Base-by-base conservation (phyloP, 2,113 vertebrate species). In the Oriolus oriolus region DNA sequence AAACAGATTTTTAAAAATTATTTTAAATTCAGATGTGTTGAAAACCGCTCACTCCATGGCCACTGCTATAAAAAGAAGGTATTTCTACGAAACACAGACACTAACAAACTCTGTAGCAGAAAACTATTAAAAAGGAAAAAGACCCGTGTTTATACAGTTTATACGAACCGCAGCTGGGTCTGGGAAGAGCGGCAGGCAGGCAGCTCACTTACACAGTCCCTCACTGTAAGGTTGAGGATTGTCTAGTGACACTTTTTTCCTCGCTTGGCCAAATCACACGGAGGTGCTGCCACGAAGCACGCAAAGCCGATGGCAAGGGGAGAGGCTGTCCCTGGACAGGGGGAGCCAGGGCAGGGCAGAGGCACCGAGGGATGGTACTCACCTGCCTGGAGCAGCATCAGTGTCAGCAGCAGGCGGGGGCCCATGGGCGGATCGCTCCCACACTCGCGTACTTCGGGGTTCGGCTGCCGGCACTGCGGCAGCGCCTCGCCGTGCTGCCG, bases 331-430 rank as follows among this genome's bases (percentile, higher is more conserved):
- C 28, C 3, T 4, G n/a, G 41, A 0, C 6, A 9, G 23, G 12
- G 54, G 15, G 8, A 44, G 42, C 50, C 30, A 11, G 0, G 47
- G 35, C 23, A 26, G 65, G 27, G 39, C 50, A 69, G 44, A 44
- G 45, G 61, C 28, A 15, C 18, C 4, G 13, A 60, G 75, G 17
- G 39, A 12, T 8, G 30, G 33, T 45, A 96, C 97, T 97, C 91
- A 97, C 97, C 97, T 95, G 94, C 86, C 47, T 91, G 96, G 7
- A 96, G 96, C 81, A 97, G 91, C 84, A 95, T 1, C 90, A 97
- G 66, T 2, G 31, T 0, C 28, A 95, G 52, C 91, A 96, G 60
- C 85, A 33, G 79, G 42, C 13, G 69, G 37, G 84, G 71, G 61
- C 84, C 97, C 97, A 97, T 97, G 60, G 66, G 86, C 87, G 79